phyloP scores from a whole-genome alignment of 2,113 vertebrate genomes.

The Solea solea region DNA sequence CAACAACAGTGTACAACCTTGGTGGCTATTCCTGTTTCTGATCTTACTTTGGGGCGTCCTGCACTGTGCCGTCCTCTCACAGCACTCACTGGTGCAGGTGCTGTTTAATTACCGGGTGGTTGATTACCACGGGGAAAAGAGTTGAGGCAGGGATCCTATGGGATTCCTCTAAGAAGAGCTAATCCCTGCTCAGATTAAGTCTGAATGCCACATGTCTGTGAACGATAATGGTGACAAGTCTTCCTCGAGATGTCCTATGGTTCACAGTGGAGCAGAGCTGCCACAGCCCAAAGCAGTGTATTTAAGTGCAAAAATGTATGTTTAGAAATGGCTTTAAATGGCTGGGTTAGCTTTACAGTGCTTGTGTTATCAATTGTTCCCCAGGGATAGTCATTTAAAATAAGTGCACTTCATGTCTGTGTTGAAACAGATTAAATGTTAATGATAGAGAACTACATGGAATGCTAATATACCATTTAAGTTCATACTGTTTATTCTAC shows the following conservation, averaged over 20 bases:
- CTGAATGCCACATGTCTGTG: conserved; percentile 42
- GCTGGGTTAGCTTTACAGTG: no score
- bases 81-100: conserved; percentile 9
- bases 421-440: background rate
- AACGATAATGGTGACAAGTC: conserved; percentile 39
- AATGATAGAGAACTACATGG: background rate
- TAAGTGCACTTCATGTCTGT: background rate
- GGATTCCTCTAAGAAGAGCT: conserved; percentile 62
- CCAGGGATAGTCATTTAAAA: background rate
- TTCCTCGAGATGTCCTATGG: conserved; percentile 25
- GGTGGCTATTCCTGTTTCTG: background rate
- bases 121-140: conserved; percentile 59
- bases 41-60: conserved; percentile 10
- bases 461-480: background rate
- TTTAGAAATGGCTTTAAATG: no score
- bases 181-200: conserved; percentile 68
- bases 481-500: background rate
- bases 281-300: no score
- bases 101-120: conserved; percentile 59
- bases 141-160: conserved; percentile 43
- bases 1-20: background rate
- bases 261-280: conserved; percentile 21
- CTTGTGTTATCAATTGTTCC: background rate
- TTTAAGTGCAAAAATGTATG: no score
- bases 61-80: background rate